phyloP scores from a whole-genome alignment of 2,113 vertebrate species.

The Dolichotis patagonum region DNA sequence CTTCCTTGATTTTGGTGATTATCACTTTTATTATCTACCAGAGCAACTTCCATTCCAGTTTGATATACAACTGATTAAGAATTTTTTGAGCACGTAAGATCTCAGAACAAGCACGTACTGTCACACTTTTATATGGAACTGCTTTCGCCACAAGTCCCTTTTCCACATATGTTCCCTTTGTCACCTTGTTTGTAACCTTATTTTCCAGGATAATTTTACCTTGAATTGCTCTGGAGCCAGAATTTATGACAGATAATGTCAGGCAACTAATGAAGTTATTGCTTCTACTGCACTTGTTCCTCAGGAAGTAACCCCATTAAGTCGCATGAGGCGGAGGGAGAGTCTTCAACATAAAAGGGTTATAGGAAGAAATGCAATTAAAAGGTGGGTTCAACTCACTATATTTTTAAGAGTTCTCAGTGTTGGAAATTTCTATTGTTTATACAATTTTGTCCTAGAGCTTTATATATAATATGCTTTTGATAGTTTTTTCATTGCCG shows the following conservation, averaged over 20 bases:
- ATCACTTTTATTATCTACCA: background rate
- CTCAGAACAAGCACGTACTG: slow-evolving; percentile 7
- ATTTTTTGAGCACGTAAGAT: background rate
- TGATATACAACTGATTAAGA: slow-evolving; percentile 28
- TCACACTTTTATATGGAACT: slow-evolving; percentile 37
- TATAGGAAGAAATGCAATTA: slow-evolving; percentile 78
- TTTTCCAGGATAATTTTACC: slow-evolving; percentile 67
- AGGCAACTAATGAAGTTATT: slow-evolving; percentile 74
- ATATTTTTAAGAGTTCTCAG: slow-evolving; percentile 32
- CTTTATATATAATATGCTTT: background rate
- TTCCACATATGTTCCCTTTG: background rate
- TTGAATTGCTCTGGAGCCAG: slow-evolving; percentile 60
- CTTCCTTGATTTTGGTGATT: background rate
- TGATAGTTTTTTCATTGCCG: slow-evolving; percentile 40
- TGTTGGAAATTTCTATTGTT: slow-evolving; percentile 50
- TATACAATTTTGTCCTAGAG: slow-evolving; percentile 22
- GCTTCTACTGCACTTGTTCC: slow-evolving; percentile 56
- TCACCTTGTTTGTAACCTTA: slow-evolving; percentile 74
- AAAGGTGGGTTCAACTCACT: slow-evolving; percentile 51
- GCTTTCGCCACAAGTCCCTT: slow-evolving; percentile 17
- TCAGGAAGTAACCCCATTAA: slow-evolving; percentile 73
- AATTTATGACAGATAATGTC: slow-evolving; percentile 53
- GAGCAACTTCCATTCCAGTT: background rate
- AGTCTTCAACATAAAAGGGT: slow-evolving; percentile 68
- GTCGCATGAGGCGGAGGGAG: slow-evolving; percentile 41